Conservation (phyloP, 2,797 vertebrate genomes). For the Syngnathus acus region DNA sequence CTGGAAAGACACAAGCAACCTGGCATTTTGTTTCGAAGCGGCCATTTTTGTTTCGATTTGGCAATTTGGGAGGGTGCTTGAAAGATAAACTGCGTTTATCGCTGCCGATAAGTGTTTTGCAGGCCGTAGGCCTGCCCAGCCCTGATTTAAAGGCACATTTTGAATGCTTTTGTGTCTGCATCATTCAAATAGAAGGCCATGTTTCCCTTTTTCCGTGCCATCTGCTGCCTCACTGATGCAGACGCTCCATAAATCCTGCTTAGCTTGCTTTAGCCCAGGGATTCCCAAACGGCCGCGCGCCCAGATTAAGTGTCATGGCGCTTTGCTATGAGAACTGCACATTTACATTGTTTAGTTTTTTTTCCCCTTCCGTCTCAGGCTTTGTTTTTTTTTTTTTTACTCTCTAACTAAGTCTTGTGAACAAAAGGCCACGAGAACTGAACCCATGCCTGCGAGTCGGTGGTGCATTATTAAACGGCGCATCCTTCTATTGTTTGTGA, state of each 20-base stretch:
- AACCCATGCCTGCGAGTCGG: conserved; percentile 5
- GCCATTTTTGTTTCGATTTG: not conserved
- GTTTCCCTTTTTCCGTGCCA: conserved; percentile 20
- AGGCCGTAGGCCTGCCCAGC: not conserved
- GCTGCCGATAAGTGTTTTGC: not conserved
- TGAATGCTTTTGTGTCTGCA: not conserved
- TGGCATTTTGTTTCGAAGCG: no score
- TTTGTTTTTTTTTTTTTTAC: not conserved
- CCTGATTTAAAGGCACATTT: not conserved
- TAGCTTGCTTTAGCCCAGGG: conserved; percentile 10
- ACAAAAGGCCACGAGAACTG: conserved; percentile 2
- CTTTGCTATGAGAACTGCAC: not conserved
- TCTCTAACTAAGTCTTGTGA: conserved; percentile 1
- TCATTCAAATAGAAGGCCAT: not conserved
- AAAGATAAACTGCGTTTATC: conserved; percentile 18
- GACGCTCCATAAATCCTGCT: conserved; percentile 17
- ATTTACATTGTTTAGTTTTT: not conserved
- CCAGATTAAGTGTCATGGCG: conserved; percentile 11
- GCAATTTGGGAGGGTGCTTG: conserved; percentile 12
- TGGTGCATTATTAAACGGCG: conserved; percentile 5
- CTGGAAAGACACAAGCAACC: no score
- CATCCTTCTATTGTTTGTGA: not conserved
- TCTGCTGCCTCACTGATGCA: conserved; percentile 24
- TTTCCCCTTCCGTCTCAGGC: not conserved
- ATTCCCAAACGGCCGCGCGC: not conserved